These are phyloP conservation scores for Rhimphoctona megacephalus DNA, from an alignment of 2,888 invertebrate species.

Conservation along the genomic window DNA sequence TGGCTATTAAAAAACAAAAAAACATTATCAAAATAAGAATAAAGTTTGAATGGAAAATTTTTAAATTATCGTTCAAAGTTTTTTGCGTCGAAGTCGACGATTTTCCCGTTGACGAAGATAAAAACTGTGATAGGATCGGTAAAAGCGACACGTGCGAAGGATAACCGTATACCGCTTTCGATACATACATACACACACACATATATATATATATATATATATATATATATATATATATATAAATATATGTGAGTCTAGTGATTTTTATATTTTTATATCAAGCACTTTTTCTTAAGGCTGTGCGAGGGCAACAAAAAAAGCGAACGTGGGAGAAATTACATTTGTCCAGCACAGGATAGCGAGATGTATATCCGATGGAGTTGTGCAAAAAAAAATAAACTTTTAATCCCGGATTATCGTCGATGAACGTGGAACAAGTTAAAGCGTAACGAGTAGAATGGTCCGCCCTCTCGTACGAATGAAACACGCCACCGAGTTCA, in stretches of 20 bases:
- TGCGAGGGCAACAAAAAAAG: slow-evolving; percentile 2
- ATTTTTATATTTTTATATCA: slow-evolving; percentile 4
- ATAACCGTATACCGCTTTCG: background rate
- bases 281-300: background rate
- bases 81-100: background rate
- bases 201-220: too few relatives aligned
- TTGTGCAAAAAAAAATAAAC: slow-evolving; percentile 36
- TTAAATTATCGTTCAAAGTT: background rate
- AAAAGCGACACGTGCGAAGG: slow-evolving; percentile 9
- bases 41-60: slow-evolving; percentile 6
- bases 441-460: slow-evolving; percentile 40
- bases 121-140: slow-evolving; percentile 21
- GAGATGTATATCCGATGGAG: slow-evolving; percentile 14
- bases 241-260: background rate
- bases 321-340: slow-evolving; percentile 31
- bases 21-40: background rate
- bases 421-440: slow-evolving; percentile 62
- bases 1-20: background rate
- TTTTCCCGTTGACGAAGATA: slow-evolving; percentile 14
- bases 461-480: background rate
- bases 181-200: too few relatives aligned
- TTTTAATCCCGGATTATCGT: slow-evolving; percentile 62
- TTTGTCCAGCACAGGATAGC: slow-evolving; percentile 15
- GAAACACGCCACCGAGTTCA: background rate
- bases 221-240: background rate